Evolutionary conservation across 2,888 invertebrate genomes (phyloP).

Genomic region (Cantharis rufa): DNA sequence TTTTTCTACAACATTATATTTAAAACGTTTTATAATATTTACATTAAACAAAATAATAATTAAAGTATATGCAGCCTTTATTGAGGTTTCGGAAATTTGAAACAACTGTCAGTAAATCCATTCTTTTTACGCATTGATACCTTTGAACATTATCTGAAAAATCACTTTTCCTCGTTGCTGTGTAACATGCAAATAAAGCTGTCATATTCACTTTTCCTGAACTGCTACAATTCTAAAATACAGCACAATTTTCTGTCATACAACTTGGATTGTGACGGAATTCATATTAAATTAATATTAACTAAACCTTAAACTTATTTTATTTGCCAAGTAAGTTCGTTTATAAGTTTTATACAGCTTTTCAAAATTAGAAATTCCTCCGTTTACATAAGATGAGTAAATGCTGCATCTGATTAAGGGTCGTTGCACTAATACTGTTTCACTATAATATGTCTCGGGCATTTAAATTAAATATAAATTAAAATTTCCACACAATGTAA

Average conservation of each 20-base stretch:
- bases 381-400: neutral
- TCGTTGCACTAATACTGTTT: neutral
- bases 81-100: neutral
- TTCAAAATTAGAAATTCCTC: neutral
- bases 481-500: no score
- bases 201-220: neutral
- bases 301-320: neutral
- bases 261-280: neutral
- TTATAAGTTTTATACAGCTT: neutral
- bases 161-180: neutral
- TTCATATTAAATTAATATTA: neutral
- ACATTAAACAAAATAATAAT: no score
- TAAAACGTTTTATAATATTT: no score
- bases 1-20: no score
- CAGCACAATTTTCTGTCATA: neutral
- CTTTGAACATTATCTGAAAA: neutral
- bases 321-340: neutral
- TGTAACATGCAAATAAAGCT: neutral
- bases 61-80: neutral
- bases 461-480: no score
- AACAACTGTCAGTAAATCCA: neutral
- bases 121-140: neutral
- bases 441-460: no score
- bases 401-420: neutral
- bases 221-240: neutral